These are phyloP conservation scores for Tetramorium parvispinum DNA, from an alignment of 1,140 invertebrate species.

Conservation along the genomic window DNA sequence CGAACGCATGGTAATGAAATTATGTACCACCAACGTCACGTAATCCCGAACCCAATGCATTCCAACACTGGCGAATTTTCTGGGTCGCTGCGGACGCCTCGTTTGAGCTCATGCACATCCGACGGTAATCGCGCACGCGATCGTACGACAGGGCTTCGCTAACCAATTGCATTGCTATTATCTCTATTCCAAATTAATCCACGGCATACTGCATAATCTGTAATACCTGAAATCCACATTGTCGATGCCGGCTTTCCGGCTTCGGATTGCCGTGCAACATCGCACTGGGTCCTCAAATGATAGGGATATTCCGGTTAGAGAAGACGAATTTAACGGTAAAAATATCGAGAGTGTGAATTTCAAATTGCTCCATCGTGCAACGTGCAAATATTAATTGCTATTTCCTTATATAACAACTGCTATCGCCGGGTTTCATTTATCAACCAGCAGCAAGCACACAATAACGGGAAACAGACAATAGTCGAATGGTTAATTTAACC, in stretches of 20 bases:
- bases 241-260: conserved; percentile 34
- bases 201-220: conserved; percentile 31
- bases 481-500: not conserved
- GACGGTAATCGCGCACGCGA: conserved; percentile 21
- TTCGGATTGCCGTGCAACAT: not conserved
- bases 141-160: conserved; percentile 21
- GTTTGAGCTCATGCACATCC: conserved; percentile 5
- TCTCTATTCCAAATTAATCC: conserved; percentile 49
- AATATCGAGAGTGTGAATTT: not conserved
- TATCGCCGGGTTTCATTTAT: not conserved
- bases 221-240: conserved; percentile 38
- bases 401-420: not conserved
- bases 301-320: not conserved
- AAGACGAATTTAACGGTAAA: not conserved
- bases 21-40: not conserved
- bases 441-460: too few species aligned
- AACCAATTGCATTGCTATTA: conserved; percentile 59
- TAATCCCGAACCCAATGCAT: conserved; percentile 20
- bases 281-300: not conserved
- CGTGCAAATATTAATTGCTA: conserved; percentile 21
- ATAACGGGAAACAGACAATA: not conserved
- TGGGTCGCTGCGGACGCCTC: conserved; percentile 24
- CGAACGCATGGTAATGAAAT: conserved; percentile 19
- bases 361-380: not conserved
- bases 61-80: conserved; percentile 30